Percentiles rank a stretch among this genome's conserved stretches.
Evolutionary conservation across 2,888 invertebrate genomes (phyloP).

Genomic region (Octonoba sinensis): DNA sequence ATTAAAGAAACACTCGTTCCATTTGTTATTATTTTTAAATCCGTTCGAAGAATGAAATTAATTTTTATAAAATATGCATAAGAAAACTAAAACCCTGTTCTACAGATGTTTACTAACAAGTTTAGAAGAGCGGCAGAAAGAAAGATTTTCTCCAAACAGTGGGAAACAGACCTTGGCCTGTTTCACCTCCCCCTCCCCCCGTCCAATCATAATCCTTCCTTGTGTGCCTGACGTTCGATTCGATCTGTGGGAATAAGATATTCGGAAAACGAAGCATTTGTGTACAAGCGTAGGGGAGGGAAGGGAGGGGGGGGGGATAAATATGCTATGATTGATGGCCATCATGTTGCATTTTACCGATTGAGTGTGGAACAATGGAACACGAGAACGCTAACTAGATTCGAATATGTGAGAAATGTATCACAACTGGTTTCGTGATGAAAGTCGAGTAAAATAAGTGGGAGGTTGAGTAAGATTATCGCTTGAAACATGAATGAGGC

Average conservation of each 20-base stretch:
- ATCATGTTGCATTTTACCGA: background rate
- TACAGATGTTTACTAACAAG: no score
- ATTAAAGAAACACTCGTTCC: no score
- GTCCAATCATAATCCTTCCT: slow-evolving; percentile 85
- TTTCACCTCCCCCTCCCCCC: slow-evolving; percentile 70
- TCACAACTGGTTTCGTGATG: no score
- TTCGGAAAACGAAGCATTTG: slow-evolving; percentile 3
- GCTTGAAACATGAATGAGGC: no score
- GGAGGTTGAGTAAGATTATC: no score
- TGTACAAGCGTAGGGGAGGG: background rate
- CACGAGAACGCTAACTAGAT: no score
- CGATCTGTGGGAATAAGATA: slow-evolving; percentile 5
- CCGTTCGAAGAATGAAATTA: no score
- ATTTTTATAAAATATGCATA: no score
- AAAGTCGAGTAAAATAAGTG: no score
- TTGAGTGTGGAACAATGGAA: background rate
- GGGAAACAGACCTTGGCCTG: slow-evolving; percentile 34
- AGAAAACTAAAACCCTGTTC: no score
- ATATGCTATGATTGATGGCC: background rate
- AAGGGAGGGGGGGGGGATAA: background rate
- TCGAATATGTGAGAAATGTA: no score
- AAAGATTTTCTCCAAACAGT: background rate
- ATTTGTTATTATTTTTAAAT: no score
- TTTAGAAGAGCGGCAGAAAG: slow-evolving; percentile 2
- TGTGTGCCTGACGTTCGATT: slow-evolving; percentile 11